Base-by-base conservation (phyloP, 2,797 vertebrate genomes). In the Acanthiza pusilla region DNA sequence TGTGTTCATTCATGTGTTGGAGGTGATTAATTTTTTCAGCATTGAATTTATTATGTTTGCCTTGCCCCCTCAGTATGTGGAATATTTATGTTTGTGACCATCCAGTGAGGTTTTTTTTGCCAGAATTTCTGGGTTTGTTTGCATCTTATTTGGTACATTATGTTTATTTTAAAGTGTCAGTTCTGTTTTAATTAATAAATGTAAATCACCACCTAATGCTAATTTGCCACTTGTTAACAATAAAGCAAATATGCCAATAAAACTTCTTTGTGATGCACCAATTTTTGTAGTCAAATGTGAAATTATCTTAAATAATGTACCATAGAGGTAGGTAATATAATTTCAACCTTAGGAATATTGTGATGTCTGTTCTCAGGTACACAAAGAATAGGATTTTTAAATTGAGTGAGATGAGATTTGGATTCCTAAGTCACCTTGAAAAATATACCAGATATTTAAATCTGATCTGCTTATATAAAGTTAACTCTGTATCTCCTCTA, bases 201-300 rank as follows among this genome's bases (percentile, higher is more conserved):
- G 70, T 92, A 88, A 93, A 81, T 84, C 63, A 58, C 40, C 27
- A 65, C 65, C 60, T 63, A 88, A 71, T 89, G 62, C 72, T 93
- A 60, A 77, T 73, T 94, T 96, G 43, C 71, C 79, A 82, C 76
- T 75, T 89, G 63, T 95, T 94, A 96, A 94, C 62, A 96, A 96
- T 96, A 96, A 96, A 97, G 55, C 23, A 9, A 83, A 73, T 88
- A 89, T n/a, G 27, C 67, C 75, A 75, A 4, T 92, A 90, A 85
- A 89, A 57, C 45, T 51, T 74, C 10, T 5, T 17, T 87, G 77
- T 70, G 51, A 65, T 72, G n/a, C 3, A 10, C 22, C 11, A 17
- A 8, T 74, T 88, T 75, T 92, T 85, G 43, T 62, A 68, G 30
- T 34, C 19, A 74, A 88, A 66, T 85, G 22, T 79, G n/a, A 77